Base-by-base conservation (phyloP, 64 coral and sea anemone species). In the Porites australiensis region DNA sequence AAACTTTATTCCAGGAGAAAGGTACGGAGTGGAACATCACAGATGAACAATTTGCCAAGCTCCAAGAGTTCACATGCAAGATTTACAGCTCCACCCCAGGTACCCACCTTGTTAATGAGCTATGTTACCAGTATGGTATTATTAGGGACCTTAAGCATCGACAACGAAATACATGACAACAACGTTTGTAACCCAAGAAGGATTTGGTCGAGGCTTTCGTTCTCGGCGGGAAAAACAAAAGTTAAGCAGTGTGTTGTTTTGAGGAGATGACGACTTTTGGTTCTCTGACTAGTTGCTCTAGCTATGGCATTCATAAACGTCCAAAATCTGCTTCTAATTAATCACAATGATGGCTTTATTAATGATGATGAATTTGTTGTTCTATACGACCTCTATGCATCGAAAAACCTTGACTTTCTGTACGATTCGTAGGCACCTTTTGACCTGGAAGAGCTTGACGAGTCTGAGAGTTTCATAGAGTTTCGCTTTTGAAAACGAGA, bases 51-150 rank as follows among this genome's bases (percentile, higher is more conserved):
- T 77, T 89, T 22, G 13, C 21, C 27, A 77, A 64, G 57, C 7
- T 89, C 3, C 87, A 89, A 45, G n/a, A 89, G 11, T 89, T 89
- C 52, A 77, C 72, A 5, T 87, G 83, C 61, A 72, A 0, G 13
- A 48, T 87, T 44, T 87, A 87, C 83, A 72, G 4, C 22, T 71
- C 63, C 50, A n/a, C 5, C 19, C 64, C 83, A 50, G 83, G 83
- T 50, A 87, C 83, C 4, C 69, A 15, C 54, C 48, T n/a, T 14
- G 7, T 20, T 14, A 53, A 70, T 9, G 82, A n/a, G n/a, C n/a
- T n/a, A n/a, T n/a, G n/a, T n/a, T n/a, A n/a, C n/a, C n/a, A n/a
- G n/a, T n/a, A n/a, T n/a, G n/a, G n/a, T n/a, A n/a, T n/a, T n/a
- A n/a, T n/a, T 71, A 71, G 68, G 68, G 68, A 71, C 22, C 68